Base-by-base conservation (phyloP, 2,888 invertebrate genomes). In the Arrhopalites spinosus region DNA sequence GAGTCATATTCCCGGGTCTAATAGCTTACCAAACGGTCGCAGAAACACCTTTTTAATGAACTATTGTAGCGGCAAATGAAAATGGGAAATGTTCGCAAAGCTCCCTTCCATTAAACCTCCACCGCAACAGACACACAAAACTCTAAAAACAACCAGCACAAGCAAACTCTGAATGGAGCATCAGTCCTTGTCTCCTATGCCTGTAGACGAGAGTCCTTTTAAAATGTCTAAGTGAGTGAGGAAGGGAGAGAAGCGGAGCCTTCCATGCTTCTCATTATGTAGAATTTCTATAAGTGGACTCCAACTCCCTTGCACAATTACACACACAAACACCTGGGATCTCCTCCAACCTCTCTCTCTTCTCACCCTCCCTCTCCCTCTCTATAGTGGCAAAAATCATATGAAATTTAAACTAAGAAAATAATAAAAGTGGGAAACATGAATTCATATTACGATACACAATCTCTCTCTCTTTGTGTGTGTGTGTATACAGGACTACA, bases 31-130 rank as follows among this genome's bases (percentile, higher is more conserved):
- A 89, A 90, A 90, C 89, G 89, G 90, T 89, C 88, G 88, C 87
- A 87, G 89, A 89, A 90, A 90, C 89, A 90, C 90, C 89, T 90
- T 89, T 90, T 90, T 90, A 90, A 90, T 90, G 90, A 90, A 90
- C 90, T 89, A 87, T 87, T 86, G 87, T 85, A 85, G 84, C 85
- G 85, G 86, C 86, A 87, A 86, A 87, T 85, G 85, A 85, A 87
- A 86, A 87, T 85, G 85, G 85, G 85, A 77, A 79, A 79, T 79
- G 78, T 79, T 79, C 74, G 70, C 77, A 79, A 79, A 79, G 77
- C 78, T 78, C 78, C 78, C 68, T 69, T 79, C 73, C 72, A 75
- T 67, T 72, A 75, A 77, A 73, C 69, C 77, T 67, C 72, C 68
- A 63, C 56, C 77, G 47, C 66, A 61, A 56, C 47, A 61, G 47